Percentiles rank a stretch among this genome's conserved stretches.
Evolutionary conservation across 2,888 invertebrate genomes (phyloP).

Genomic region (Bellardia pandia): DNA sequence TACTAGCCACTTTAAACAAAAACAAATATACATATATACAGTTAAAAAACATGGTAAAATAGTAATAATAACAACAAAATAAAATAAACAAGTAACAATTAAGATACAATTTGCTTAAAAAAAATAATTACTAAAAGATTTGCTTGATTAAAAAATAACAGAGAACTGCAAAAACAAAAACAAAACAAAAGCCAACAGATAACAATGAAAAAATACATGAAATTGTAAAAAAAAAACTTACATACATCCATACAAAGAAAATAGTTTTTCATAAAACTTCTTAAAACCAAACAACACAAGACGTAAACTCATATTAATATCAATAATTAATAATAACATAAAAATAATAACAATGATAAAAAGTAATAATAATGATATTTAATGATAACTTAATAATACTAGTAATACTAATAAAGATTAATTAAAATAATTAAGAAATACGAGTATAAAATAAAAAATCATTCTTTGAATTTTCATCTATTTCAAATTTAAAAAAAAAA

Average conservation of each 20-base stretch:
- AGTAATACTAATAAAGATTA: conserved; percentile 1
- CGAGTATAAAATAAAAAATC: conserved; percentile 24
- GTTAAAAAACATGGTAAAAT: conserved; percentile 26
- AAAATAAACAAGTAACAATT: conserved; percentile 47
- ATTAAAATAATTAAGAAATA: conserved; percentile 26
- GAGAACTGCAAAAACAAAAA: neutral
- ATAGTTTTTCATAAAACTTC: conserved; percentile 24
- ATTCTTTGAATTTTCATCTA: conserved; percentile 36
- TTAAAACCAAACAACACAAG: conserved; percentile 9
- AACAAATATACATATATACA: conserved; percentile 31
- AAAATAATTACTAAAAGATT: conserved; percentile 40
- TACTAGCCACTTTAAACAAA: conserved; percentile 66
- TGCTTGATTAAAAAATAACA: conserved; percentile 40
- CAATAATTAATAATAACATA: conserved; percentile 48
- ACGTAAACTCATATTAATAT: conserved; percentile 51
- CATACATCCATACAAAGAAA: conserved; percentile 41
- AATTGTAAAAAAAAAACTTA: conserved; percentile 56
- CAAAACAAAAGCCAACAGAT: conserved; percentile 19
- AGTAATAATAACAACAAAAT: conserved; percentile 43
- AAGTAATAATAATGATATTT: conserved; percentile 20
- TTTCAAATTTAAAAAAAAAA: conserved; percentile 32
- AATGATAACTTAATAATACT: conserved; percentile 23
- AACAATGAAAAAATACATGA: conserved; percentile 9
- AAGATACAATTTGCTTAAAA: conserved; percentile 65
- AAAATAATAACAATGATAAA: conserved; percentile 13